Conservation (phyloP, 2,888 invertebrate genomes). For the Lycaena phlaeas region DNA sequence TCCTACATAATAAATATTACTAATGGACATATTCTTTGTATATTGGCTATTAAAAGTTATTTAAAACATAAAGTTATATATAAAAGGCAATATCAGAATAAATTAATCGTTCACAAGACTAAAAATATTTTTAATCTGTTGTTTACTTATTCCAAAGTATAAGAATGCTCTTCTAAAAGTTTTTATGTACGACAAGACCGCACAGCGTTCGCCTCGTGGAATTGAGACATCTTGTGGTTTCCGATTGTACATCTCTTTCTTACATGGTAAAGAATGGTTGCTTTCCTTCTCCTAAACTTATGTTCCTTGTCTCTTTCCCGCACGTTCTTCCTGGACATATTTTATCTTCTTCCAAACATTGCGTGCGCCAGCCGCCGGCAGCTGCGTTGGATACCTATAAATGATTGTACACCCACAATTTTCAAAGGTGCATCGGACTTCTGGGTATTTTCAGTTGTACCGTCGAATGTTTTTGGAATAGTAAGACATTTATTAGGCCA, state of each 20-base stretch:
- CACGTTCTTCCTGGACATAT: constrained; percentile 56
- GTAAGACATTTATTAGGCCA: constrained; percentile 12
- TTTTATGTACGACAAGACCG: constrained; percentile 54
- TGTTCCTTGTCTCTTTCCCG: constrained; percentile 49
- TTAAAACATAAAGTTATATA: too few species aligned
- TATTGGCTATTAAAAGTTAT: too few species aligned
- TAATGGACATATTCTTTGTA: too few species aligned
- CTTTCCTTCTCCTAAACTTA: constrained; percentile 60
- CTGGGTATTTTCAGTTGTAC: constrained; percentile 27
- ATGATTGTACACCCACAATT: constrained; percentile 56
- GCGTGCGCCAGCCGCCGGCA: constrained; percentile 55
- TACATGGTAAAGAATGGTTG: constrained; percentile 33
- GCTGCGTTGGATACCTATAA: constrained; percentile 65
- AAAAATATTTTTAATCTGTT: constrained; percentile 8
- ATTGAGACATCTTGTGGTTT: constrained; percentile 74
- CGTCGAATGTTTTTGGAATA: neutral
- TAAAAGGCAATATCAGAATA: constrained; percentile 3
- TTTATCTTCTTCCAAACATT: constrained; percentile 69
- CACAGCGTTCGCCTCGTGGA: constrained; percentile 67
- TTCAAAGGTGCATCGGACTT: constrained; percentile 41
- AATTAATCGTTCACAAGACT: constrained; percentile 5
- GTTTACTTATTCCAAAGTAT: constrained; percentile 35
- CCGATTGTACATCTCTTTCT: constrained; percentile 61
- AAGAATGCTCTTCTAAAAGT: constrained; percentile 56
- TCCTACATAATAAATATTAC: too few species aligned